Base-by-base conservation (phyloP, 2,888 invertebrate genomes). In the Ectemnius lituratus region DNA sequence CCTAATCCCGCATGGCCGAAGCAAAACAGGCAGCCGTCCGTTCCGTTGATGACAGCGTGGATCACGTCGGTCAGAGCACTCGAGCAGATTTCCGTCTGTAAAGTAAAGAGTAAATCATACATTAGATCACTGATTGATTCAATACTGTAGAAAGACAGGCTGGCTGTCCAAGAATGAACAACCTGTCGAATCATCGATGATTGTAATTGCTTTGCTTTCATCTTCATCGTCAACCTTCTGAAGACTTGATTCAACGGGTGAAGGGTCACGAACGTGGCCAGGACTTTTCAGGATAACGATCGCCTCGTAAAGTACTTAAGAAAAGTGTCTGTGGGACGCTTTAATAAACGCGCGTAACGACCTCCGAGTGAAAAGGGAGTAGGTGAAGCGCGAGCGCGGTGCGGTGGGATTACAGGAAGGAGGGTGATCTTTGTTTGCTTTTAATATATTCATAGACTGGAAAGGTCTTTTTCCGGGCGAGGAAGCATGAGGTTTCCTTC, bases 21-120 rank as follows among this genome's bases (percentile, higher is more conserved):
- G 92, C 96, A 96, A 91, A 97, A 96, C 87, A 97, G 94, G 92
- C 97, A 97, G 80, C 98, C 98, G 91, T 98, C 98, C 56, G 96
- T 96, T 60, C 98, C 98, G 87, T 97, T 97, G 90, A 98, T 96
- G 84, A 98, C 98, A 56, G 98, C 97, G 88, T 98, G 97, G 85
- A 99, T 96, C 86, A 98, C 97, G 91, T 99, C 98, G 75, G 97
- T 96, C 85, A 99, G 93, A 64, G 97, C 97, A 87, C 96, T 96
- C 78, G 97, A 95, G 91, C 97, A 97, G 82, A 98, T 94, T 92
- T 98, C 98, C 86, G 96, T 95, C 97, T 98, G 94, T 23, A 95
- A 77, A 11, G 16, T 37, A 14, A 6, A 27, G 45, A 14, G 18
- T 23, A 37, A 37, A 37, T 37, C 37, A 1, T 8, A 11, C 37